Conservation (phyloP, 2,888 invertebrate species). For the Nomada ferruginata region DNA sequence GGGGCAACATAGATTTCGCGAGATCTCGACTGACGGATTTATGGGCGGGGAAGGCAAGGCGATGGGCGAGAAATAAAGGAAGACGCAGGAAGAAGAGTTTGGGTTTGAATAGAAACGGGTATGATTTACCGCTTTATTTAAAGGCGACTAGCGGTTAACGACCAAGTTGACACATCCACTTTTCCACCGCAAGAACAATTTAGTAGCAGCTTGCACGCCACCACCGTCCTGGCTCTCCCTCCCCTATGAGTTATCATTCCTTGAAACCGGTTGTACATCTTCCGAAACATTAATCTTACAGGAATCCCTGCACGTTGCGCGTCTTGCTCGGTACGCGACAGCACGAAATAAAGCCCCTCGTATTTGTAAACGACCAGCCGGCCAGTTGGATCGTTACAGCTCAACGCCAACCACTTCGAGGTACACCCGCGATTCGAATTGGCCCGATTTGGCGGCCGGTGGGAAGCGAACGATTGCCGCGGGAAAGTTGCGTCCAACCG, state of each 20-base stretch:
- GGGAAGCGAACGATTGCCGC: constrained; percentile 18
- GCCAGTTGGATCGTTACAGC: constrained; percentile 46
- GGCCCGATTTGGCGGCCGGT: constrained; percentile 6
- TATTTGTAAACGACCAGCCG: constrained; percentile 58
- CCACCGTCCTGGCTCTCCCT: constrained; percentile 35
- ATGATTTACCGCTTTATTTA: constrained; percentile 72
- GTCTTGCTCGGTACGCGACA: constrained; percentile 53
- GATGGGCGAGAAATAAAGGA: not conserved
- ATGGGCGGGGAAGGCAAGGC: not conserved
- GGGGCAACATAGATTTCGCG: not conserved
- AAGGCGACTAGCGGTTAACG: constrained; percentile 67
- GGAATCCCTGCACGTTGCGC: constrained; percentile 64
- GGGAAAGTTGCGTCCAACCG: too few relatives aligned
- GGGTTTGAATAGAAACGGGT: constrained; percentile 25
- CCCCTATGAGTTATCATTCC: constrained; percentile 66
- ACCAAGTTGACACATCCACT: constrained; percentile 67
- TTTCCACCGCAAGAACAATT: constrained; percentile 69
- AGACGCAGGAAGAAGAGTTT: not conserved
- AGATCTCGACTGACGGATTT: constrained; percentile 12
- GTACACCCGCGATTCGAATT: constrained; percentile 34
- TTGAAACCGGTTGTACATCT: constrained; percentile 67
- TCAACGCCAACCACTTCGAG: constrained; percentile 44
- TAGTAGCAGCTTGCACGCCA: constrained; percentile 67
- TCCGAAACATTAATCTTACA: constrained; percentile 70
- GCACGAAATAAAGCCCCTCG: constrained; percentile 56